phyloP scores from a whole-genome alignment of 2,888 invertebrate genomes.

The Zelleria hepariella region DNA sequence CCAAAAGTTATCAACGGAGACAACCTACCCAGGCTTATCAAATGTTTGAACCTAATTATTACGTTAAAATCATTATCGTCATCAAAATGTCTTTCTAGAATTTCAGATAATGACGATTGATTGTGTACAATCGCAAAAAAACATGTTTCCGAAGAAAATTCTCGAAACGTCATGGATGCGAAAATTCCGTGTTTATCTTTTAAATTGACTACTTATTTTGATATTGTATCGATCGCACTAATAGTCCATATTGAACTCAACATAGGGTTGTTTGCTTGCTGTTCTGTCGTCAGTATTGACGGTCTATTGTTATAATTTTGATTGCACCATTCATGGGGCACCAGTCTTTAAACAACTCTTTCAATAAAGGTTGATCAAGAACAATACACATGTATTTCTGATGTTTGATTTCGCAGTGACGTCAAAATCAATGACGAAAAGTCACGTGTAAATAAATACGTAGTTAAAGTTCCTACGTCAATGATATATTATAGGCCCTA shows the following conservation, averaged over 20 bases:
- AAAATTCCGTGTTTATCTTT: neutral
- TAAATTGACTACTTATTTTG: neutral
- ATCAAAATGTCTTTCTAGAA: neutral
- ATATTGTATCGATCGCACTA: neutral
- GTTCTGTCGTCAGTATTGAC: neutral
- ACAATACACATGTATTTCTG: neutral
- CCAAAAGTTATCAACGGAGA: too few species aligned
- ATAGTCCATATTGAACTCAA: neutral
- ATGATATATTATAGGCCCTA: too few species aligned
- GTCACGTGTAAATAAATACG: neutral
- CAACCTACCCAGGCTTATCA: neutral
- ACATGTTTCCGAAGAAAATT: neutral
- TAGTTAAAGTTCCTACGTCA: neutral
- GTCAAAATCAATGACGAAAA: neutral
- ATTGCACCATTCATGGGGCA: neutral
- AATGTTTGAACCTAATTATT: neutral
- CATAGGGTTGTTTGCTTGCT: neutral
- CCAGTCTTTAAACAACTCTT: neutral
- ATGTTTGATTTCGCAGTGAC: neutral
- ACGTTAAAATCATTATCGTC: too few species aligned
- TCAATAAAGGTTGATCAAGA: neutral
- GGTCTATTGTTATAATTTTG: neutral
- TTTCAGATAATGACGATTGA: neutral
- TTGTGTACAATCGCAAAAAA: too few species aligned
- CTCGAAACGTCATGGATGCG: neutral